Base-by-base conservation (phyloP, 1,140 invertebrate genomes). In the Penaeus vannamei region DNA sequence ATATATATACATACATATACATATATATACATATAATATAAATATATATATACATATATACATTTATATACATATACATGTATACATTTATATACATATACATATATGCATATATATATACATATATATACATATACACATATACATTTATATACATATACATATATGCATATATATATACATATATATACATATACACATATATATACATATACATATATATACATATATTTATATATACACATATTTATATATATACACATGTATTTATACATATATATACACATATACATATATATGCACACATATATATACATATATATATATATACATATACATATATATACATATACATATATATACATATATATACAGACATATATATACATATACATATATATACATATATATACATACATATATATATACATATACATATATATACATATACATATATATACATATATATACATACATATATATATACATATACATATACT, bases 21-120 rank as follows among this genome's bases (percentile, higher is more conserved):
- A 19, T 66, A 66, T 66, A 66, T n/a, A 4, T 66, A 66, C 64
- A 66, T 19, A 66, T 26, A 66, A 66, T 17, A 66, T 66, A 66
- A 7, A 66, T 66, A 66, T 17, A 66, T 66, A 66, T 17, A 66
- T 66, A 66, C 29, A 7, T 66, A 66, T 66, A 66, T 66, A 66
- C 29, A 66, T 66, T n/a, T 66, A 66, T 66, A 66, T 66, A 66
- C 29, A 66, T 66, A 66, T 66, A 66, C 29, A 66, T 66, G 29
- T 66, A 66, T 66, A 66, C 29, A 66, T 66, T n/a, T 66, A 66
- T 66, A 66, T 66, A 66, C 29, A 66, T 66, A 66, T 66, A 66
- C 29, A 66, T 66, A 66, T 66, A 66, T 66, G 29, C 29, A 66
- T 66, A 66, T 66, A 66, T 66, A 66, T 66, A 66, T 66, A 66